Conservation (phyloP, 2,113 vertebrate species). For the Cheirogaleus medius region DNA sequence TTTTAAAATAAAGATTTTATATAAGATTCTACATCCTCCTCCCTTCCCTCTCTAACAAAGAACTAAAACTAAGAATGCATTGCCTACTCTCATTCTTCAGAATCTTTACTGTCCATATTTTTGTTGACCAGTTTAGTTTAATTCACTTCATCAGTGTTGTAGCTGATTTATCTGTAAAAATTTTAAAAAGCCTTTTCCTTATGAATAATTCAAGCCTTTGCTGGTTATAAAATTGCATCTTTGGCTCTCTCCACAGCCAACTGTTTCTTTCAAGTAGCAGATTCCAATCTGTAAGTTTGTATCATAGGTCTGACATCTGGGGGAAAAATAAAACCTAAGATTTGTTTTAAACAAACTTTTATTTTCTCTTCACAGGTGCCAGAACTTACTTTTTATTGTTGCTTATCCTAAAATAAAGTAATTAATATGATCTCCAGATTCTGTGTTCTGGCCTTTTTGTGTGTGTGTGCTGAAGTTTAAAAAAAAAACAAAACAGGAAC, state of each 20-base stretch:
- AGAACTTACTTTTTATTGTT: constrained; percentile 54
- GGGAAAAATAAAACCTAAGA: constrained; percentile 18
- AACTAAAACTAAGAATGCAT: neutral
- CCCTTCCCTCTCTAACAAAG: neutral
- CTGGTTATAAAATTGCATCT: constrained; percentile 64
- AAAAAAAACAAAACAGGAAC: constrained; percentile 31
- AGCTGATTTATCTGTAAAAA: constrained; percentile 57
- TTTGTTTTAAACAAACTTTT: constrained; percentile 54
- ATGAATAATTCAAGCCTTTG: constrained; percentile 70
- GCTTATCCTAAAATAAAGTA: constrained; percentile 51
- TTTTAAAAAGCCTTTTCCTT: neutral
- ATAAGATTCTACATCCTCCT: neutral
- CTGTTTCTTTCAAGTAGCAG: constrained; percentile 35
- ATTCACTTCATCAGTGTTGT: constrained; percentile 57
- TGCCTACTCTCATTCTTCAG: constrained; percentile 10
- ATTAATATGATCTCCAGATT: constrained; percentile 6
- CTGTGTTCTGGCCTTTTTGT: neutral
- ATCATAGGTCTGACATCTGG: constrained; percentile 50
- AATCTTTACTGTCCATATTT: constrained; percentile 45
- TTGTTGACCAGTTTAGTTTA: constrained; percentile 66
- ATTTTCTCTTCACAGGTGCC: constrained; percentile 47
- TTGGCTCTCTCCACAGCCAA: constrained; percentile 46
- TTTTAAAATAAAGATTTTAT: constrained; percentile 48
- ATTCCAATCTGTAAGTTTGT: constrained; percentile 40
- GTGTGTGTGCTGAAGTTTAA: neutral